Conservation (phyloP, 2,888 invertebrate genomes). For the Idaea aversata region DNA sequence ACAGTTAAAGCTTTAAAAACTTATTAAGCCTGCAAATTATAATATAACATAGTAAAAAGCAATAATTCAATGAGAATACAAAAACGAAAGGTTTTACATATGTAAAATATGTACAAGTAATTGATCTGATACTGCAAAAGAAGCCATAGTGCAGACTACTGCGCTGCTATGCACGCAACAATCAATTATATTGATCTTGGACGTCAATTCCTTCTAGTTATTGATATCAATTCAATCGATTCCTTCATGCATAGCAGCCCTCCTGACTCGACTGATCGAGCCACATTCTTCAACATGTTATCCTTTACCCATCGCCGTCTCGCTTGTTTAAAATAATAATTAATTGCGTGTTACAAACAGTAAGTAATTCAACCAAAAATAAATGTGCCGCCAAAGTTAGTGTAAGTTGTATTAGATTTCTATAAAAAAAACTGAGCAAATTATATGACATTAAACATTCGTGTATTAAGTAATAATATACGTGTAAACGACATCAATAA, state of each 20-base stretch:
- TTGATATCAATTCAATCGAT: too few relatives aligned
- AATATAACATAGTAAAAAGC: neutral
- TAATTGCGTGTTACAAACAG: conserved; percentile 1
- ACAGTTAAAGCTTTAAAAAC: neutral
- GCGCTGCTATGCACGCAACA: neutral
- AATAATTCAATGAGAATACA: neutral
- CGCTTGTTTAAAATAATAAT: conserved; percentile 6
- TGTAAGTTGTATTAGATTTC: conserved; percentile 6
- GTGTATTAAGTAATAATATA: neutral
- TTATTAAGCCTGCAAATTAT: neutral
- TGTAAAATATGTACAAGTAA: neutral
- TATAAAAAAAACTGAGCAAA: neutral
- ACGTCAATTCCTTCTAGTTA: neutral
- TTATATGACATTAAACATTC: neutral
- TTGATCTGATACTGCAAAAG: neutral
- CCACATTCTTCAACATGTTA: conserved; percentile 33
- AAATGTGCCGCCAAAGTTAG: neutral
- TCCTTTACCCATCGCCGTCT: conserved; percentile 10
- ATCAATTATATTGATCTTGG: neutral
- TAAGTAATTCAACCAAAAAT: neutral
- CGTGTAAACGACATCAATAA: conserved; percentile 18
- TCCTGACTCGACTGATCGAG: conserved; percentile 31
- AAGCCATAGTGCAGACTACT: neutral
- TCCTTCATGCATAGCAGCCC: neutral
- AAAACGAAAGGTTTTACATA: too few relatives aligned